Percentiles rank a stretch among this genome's conserved stretches.
Evolutionary conservation across 2,888 invertebrate genomes (phyloP).

Genomic region (Tetramorium bicarinatum): DNA sequence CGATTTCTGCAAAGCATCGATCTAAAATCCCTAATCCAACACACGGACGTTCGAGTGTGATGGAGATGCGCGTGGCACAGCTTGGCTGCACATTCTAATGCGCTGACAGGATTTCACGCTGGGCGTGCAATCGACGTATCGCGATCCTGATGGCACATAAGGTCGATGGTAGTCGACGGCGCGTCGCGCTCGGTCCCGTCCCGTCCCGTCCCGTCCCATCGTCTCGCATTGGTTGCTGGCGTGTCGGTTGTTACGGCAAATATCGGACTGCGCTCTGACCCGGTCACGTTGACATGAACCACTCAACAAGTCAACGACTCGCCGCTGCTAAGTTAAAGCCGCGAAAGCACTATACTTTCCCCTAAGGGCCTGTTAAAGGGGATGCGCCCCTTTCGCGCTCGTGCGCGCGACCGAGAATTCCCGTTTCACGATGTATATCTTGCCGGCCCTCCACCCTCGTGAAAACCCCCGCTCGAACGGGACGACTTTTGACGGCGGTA

Average conservation of each 20-base stretch:
- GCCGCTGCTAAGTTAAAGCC: constrained; percentile 76
- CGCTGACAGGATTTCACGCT: constrained; percentile 42
- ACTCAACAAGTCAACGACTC: constrained; percentile 80
- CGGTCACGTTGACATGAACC: constrained; percentile 77
- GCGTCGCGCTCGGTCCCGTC: constrained; percentile 16
- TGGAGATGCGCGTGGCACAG: neutral
- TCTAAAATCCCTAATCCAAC: neutral
- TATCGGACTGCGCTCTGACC: constrained; percentile 72
- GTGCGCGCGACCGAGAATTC: neutral
- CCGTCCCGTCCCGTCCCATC: constrained; percentile 3
- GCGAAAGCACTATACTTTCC: constrained; percentile 71
- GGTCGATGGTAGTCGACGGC: constrained; percentile 38
- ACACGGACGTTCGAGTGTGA: neutral
- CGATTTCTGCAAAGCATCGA: neutral
- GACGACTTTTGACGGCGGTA: constrained; percentile 17
- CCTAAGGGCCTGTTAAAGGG: constrained; percentile 74
- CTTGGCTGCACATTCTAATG: constrained; percentile 25
- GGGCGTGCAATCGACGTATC: constrained; percentile 27
- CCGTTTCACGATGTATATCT: constrained; percentile 15
- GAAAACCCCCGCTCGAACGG: neutral
- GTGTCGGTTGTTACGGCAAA: constrained; percentile 55
- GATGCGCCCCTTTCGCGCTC: constrained; percentile 56
- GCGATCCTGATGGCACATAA: constrained; percentile 36
- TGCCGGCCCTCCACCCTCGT: neutral
- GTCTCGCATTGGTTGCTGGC: constrained; percentile 38